A percentile compares a stretch with the other conserved stretches of the same genome.
These are phyloP conservation scores for Solen grandis DNA, from an alignment of 1,140 invertebrate genomes.

Conservation along the genomic window DNA sequence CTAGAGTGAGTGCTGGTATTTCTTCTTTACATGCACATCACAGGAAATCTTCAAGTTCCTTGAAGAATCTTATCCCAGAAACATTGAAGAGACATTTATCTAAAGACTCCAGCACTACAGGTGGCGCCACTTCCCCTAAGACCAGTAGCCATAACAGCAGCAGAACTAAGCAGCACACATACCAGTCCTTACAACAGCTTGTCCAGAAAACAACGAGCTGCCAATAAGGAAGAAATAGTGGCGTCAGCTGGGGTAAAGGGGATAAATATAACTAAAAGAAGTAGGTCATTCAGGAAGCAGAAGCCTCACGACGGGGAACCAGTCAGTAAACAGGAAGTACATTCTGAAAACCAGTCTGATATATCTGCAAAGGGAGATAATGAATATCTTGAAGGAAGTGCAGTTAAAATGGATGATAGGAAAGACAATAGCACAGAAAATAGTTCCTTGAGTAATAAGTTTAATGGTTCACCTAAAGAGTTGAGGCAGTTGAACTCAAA, in stretches of 20 bases:
- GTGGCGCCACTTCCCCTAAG: no score
- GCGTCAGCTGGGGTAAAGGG: constrained; percentile 65
- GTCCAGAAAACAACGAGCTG: constrained; percentile 57
- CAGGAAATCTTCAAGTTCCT: constrained; percentile 53
- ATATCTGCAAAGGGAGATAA: background rate
- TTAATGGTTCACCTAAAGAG: background rate
- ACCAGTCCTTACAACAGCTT: constrained; percentile 59
- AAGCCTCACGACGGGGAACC: constrained; percentile 45
- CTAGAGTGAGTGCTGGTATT: constrained; percentile 48
- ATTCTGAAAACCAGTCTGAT: constrained; percentile 7
- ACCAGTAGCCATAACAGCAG: constrained; percentile 41
- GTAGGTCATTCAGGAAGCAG: constrained; percentile 69
- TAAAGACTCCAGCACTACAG: constrained; percentile 53
- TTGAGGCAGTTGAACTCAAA: background rate
- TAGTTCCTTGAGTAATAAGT: no score
- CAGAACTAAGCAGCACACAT: constrained; percentile 56
- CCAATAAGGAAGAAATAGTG: constrained; percentile 31
- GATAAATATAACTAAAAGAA: constrained; percentile 68
- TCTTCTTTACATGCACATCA: constrained; percentile 26
- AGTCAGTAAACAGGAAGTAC: background rate
- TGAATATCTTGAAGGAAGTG: background rate
- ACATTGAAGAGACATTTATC: constrained; percentile 31
- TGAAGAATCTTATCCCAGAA: constrained; percentile 68
- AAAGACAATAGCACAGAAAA: no score
- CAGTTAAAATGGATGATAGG: no score